Conservation (phyloP, 2,888 invertebrate species). For the Clanis bilineata region DNA sequence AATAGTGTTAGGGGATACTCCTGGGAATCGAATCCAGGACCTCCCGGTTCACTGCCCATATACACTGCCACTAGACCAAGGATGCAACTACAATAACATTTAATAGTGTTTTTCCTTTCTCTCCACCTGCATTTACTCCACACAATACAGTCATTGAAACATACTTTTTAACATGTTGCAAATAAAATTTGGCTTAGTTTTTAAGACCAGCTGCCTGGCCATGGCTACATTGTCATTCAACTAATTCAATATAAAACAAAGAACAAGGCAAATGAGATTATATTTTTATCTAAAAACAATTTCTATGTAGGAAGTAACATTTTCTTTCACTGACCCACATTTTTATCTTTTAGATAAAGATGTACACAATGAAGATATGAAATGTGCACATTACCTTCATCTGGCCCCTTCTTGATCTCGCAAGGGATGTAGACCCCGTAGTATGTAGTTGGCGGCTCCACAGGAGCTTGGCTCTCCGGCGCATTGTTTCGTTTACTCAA, state of each 20-base stretch:
- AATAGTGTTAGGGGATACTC: too few relatives aligned
- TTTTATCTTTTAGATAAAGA: slow-evolving; percentile 22
- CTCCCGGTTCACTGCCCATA: too few relatives aligned
- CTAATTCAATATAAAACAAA: neutral
- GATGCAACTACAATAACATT: too few relatives aligned
- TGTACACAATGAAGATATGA: slow-evolving; percentile 19
- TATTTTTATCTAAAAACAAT: neutral
- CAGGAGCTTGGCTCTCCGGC: slow-evolving; percentile 52
- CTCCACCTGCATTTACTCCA: too few relatives aligned
- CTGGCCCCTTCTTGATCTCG: slow-evolving; percentile 75
- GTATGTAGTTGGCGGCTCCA: slow-evolving; percentile 61
- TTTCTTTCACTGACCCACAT: slow-evolving; percentile 35
- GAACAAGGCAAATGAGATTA: neutral
- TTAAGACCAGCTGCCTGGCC: too few relatives aligned
- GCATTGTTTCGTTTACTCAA: slow-evolving; percentile 51
- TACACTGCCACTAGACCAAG: too few relatives aligned
- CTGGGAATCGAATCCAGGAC: too few relatives aligned
- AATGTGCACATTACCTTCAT: slow-evolving; percentile 64
- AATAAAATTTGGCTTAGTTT: too few relatives aligned
- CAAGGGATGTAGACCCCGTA: slow-evolving; percentile 81
- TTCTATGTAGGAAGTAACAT: slow-evolving; percentile 22
- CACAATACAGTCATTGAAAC: too few relatives aligned
- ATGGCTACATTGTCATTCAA: neutral
- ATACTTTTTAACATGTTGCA: too few relatives aligned
- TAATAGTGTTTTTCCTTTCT: too few relatives aligned